Percentiles rank a stretch among this genome's conserved stretches.
phyloP scores from a whole-genome alignment of 2,888 invertebrate species.

The Drosophila robusta region DNA sequence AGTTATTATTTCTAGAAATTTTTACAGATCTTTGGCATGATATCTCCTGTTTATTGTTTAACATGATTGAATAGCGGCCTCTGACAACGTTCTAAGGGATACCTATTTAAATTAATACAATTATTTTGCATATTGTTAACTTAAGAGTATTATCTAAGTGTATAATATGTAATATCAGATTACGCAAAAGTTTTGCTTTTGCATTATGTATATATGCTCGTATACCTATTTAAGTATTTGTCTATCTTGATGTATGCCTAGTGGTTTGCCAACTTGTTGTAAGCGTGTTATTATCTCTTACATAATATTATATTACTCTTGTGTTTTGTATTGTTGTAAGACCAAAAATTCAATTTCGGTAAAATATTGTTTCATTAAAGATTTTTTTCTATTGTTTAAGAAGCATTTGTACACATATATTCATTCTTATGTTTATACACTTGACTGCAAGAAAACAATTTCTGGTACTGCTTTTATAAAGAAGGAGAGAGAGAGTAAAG shows the following conservation, averaged over 20 bases:
- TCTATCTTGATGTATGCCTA: constrained; percentile 26
- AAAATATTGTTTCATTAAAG: constrained; percentile 2
- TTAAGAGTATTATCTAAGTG: constrained; percentile 68
- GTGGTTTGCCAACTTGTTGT: constrained; percentile 38
- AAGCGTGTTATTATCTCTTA: constrained; percentile 51
- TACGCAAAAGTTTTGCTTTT: constrained; percentile 28
- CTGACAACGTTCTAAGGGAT: constrained; percentile 20
- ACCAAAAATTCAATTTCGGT: constrained; percentile 15
- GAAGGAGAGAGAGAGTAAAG: too few species aligned
- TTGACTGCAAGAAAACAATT: too few species aligned
- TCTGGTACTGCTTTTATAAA: too few species aligned
- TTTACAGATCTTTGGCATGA: constrained; percentile 93
- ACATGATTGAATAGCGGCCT: constrained; percentile 89
- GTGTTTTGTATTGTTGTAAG: constrained; percentile 39
- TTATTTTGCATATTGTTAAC: constrained; percentile 29
- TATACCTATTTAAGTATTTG: constrained; percentile 24
- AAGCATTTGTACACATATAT: too few species aligned
- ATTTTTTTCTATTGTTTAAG: too few species aligned
- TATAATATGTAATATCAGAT: constrained; percentile 38
- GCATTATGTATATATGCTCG: constrained; percentile 47
- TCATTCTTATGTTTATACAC: too few species aligned
- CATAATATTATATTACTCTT: constrained; percentile 52
- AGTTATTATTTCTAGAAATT: neutral
- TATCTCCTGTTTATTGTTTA: constrained; percentile 93
- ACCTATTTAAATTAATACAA: constrained; percentile 46